Evolutionary conservation across 1,140 invertebrate genomes (phyloP).

Genomic region (Centruroides vittatus): DNA sequence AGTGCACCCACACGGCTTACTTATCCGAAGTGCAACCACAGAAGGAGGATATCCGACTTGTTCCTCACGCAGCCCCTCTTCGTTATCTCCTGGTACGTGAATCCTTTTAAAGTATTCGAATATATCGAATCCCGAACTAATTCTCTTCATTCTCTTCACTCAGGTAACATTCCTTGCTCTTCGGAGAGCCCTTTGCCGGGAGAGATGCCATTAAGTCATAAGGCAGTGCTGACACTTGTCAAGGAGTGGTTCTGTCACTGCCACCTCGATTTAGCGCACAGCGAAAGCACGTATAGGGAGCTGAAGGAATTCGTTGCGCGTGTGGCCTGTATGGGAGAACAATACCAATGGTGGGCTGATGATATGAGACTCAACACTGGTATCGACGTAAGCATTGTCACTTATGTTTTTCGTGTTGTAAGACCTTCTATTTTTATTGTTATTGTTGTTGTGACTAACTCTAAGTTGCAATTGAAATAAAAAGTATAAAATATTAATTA

Average conservation of each 20-base stretch:
- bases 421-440: neutral
- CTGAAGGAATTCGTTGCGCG: conserved; percentile 34
- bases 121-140: too few species aligned
- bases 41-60: conserved; percentile 3
- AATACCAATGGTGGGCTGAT: conserved; percentile 35
- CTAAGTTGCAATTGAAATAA: too few species aligned
- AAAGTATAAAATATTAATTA: too few species aligned
- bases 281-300: conserved; percentile 24
- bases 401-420: neutral
- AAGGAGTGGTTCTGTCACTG: conserved; percentile 1
- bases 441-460: neutral
- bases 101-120: neutral
- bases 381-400: neutral
- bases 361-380: conserved; percentile 23
- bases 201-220: conserved; percentile 32
- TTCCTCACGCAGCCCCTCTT: neutral
- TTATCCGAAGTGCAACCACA: conserved; percentile 16
- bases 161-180: neutral
- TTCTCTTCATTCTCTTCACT: too few species aligned
- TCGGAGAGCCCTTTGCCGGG: neutral
- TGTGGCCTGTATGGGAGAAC: conserved; percentile 32
- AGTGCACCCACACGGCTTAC: conserved; percentile 17
- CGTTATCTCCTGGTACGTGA: neutral
- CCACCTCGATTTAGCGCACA: conserved; percentile 18
- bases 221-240: conserved; percentile 7